A percentile compares a stretch with the other conserved stretches of the same genome.
Conservation (phyloP, 2,113 vertebrate genomes). For the Formicarius rufipectus region DNA sequence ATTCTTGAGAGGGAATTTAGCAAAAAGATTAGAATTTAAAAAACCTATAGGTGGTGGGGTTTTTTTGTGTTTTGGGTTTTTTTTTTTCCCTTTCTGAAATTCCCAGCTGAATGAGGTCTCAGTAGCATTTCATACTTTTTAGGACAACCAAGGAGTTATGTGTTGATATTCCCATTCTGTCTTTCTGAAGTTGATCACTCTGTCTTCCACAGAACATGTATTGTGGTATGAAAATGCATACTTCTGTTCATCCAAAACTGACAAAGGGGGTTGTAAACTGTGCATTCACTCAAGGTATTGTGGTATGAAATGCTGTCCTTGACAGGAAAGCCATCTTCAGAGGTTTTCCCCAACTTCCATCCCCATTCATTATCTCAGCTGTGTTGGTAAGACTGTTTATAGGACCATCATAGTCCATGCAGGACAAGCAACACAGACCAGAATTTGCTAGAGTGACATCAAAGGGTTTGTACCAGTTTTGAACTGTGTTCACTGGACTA, state of each 20-base stretch:
- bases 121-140: not conserved
- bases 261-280: not conserved
- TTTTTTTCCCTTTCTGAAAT: not conserved
- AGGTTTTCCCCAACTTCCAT: not conserved
- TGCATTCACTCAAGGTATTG: accelerated
- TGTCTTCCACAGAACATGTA: not conserved
- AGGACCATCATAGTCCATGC: not conserved
- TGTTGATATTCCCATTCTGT: not conserved
- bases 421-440: not conserved
- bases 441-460: not conserved
- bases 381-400: not conserved
- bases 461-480: not conserved
- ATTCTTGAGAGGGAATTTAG: not conserved
- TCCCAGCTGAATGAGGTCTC: not conserved
- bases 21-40: not conserved
- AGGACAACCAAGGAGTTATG: not conserved
- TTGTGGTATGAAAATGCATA: not conserved
- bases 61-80: not conserved
- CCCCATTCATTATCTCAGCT: not conserved
- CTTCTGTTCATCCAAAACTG: not conserved
- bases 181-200: not conserved
- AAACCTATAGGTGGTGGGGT: not conserved
- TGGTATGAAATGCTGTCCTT: not conserved
- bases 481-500: not conserved
- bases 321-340: not conserved